phyloP scores from a whole-genome alignment of 1,140 invertebrate genomes.

The Caenorhabditis briggsae region DNA sequence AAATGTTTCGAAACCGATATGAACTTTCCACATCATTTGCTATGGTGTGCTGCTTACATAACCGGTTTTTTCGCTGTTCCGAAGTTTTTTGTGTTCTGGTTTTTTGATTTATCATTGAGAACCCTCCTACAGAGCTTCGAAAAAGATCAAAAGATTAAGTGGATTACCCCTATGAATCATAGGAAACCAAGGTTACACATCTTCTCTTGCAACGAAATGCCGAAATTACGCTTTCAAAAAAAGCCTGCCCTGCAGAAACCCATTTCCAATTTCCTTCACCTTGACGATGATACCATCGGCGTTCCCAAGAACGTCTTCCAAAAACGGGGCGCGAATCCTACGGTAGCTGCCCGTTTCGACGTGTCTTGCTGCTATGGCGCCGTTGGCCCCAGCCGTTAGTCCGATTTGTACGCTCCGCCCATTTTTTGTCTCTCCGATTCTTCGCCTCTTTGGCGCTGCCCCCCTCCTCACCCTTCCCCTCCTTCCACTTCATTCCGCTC shows the following conservation, averaged over 20 bases:
- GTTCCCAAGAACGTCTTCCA: neutral
- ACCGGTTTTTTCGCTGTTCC: neutral
- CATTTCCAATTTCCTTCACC: neutral
- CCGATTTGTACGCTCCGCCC: constrained; percentile 50
- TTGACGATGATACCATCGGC: constrained; percentile 2
- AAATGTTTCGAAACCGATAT: too few relatives aligned
- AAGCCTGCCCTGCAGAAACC: neutral
- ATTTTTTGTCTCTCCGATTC: neutral
- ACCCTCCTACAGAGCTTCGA: too few relatives aligned
- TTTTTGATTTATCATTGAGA: too few relatives aligned
- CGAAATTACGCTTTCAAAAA: neutral
- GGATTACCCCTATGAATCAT: too few relatives aligned
- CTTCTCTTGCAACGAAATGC: neutral
- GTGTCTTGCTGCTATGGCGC: neutral
- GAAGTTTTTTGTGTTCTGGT: neutral
- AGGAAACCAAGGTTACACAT: neutral
- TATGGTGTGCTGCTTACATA: neutral
- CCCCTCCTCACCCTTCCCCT: neutral
- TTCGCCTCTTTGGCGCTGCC: too few relatives aligned
- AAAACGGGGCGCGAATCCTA: neutral
- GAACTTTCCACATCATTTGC: neutral
- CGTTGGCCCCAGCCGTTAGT: constrained; percentile 21
- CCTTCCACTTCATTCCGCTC: constrained; percentile 16
- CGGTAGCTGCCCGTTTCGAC: neutral
- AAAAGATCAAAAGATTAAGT: too few relatives aligned